Evolutionary conservation across 2,888 invertebrate species (phyloP).

Genomic region (Diaprepes abbreviatus): DNA sequence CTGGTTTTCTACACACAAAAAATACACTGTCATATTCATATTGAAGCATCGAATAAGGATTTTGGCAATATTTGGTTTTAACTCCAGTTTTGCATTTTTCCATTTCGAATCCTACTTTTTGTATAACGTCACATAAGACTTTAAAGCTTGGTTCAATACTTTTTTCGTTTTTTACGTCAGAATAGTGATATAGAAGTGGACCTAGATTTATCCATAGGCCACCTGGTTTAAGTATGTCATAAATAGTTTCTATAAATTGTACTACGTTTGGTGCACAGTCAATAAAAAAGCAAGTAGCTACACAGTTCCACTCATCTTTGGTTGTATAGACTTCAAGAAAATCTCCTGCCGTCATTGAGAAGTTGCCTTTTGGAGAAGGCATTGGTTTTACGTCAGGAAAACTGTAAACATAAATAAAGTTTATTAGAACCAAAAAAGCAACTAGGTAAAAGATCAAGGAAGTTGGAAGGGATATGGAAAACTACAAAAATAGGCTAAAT

Average conservation of each 20-base stretch:
- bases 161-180: constrained; percentile 86
- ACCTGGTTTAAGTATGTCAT: constrained; percentile 89
- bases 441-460: no score
- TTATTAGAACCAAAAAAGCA: no score
- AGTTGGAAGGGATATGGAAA: no score
- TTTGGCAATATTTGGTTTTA: constrained; percentile 92
- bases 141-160: constrained; percentile 95
- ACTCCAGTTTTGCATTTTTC: constrained; percentile 85
- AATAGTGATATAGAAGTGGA: constrained; percentile 92
- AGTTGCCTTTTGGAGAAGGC: constrained; percentile 75
- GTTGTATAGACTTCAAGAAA: constrained; percentile 90
- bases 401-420: constrained; percentile 57
- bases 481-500: no score
- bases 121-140: constrained; percentile 77
- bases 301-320: constrained; percentile 86
- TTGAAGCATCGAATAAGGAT: constrained; percentile 92
- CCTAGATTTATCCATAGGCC: constrained; percentile 93
- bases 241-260: constrained; percentile 94
- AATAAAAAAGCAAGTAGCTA: constrained; percentile 98
- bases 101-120: constrained; percentile 82
- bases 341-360: constrained; percentile 98
- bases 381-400: constrained; percentile 93
- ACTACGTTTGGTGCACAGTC: constrained; percentile 98
- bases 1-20: constrained; percentile 89
- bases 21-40: constrained; percentile 93